phyloP scores from a whole-genome alignment of 2,888 invertebrate genomes.

The Digitonthophagus gazella region DNA sequence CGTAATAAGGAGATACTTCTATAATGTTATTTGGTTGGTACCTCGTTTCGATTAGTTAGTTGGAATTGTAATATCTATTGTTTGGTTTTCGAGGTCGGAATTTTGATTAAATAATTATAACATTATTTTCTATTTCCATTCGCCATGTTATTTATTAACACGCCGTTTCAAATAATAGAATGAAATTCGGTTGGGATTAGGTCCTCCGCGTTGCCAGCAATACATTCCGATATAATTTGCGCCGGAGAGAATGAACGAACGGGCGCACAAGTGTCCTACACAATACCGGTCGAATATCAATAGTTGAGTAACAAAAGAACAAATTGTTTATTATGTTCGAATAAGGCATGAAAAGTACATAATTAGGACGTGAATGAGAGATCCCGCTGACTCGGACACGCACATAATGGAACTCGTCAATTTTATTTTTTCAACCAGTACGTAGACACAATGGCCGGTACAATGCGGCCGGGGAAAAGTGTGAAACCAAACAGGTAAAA shows the following conservation, averaged over 20 bases:
- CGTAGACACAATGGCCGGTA: background rate
- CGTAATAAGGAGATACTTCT: too few relatives aligned
- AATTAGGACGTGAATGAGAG: conserved; percentile 31
- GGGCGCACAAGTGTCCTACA: background rate
- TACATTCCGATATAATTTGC: background rate
- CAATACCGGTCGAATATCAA: background rate
- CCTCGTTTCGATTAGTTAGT: too few relatives aligned
- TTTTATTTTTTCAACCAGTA: conserved; percentile 21
- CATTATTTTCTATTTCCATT: background rate
- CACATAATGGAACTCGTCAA: conserved; percentile 29
- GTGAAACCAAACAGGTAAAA: background rate
- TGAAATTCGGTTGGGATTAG: background rate
- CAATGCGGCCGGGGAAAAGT: background rate
- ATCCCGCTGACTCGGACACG: conserved; percentile 26
- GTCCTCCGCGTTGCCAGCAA: background rate
- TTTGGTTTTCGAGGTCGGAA: background rate
- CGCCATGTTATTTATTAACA: background rate
- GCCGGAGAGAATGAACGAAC: background rate
- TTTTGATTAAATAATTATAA: background rate
- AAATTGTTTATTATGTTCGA: conserved; percentile 30
- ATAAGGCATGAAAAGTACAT: conserved; percentile 30
- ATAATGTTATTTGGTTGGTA: too few relatives aligned
- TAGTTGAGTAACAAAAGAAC: conserved; percentile 20
- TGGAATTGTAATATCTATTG: background rate
- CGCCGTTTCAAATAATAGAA: background rate